A percentile compares a stretch with the other conserved stretches of the same genome.
Evolutionary conservation across 2,888 invertebrate genomes (phyloP).

Genomic region (Troilus luridus): DNA sequence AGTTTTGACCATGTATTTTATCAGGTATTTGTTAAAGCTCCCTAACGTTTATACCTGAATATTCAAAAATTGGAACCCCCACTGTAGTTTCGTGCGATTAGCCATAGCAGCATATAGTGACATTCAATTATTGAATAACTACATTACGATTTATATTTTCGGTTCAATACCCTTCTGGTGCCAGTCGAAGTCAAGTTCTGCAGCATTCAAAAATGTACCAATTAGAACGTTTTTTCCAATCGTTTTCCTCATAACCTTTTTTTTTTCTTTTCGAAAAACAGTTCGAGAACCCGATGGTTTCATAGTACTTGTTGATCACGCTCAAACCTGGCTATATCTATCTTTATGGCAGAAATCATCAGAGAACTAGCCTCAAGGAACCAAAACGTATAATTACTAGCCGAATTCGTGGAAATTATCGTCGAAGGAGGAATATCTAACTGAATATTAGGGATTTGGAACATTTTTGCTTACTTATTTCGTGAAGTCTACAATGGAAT

Average conservation of each 20-base stretch:
- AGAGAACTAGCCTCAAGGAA: neutral
- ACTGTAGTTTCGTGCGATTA: too few relatives aligned
- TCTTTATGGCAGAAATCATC: constrained; percentile 37
- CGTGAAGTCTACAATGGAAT: neutral
- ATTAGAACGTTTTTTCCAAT: neutral
- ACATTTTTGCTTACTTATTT: neutral
- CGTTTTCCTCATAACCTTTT: neutral
- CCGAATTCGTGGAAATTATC: neutral
- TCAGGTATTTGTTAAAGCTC: too few relatives aligned
- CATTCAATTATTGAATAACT: too few relatives aligned
- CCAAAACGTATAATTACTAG: neutral
- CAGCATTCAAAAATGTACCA: neutral
- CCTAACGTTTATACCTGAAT: too few relatives aligned
- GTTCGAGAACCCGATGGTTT: neutral
- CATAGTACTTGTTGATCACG: neutral
- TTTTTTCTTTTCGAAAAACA: neutral
- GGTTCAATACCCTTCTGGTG: neutral
- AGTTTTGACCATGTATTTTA: too few relatives aligned
- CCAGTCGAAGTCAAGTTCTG: neutral
- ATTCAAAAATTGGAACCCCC: too few relatives aligned
- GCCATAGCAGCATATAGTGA: too few relatives aligned
- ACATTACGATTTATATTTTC: neutral
- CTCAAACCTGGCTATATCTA: neutral
- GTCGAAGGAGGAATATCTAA: neutral
- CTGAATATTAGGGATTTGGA: neutral